phyloP scores from a whole-genome alignment of 2,797 vertebrate genomes.

The Pseudotriccus pelzelni region DNA sequence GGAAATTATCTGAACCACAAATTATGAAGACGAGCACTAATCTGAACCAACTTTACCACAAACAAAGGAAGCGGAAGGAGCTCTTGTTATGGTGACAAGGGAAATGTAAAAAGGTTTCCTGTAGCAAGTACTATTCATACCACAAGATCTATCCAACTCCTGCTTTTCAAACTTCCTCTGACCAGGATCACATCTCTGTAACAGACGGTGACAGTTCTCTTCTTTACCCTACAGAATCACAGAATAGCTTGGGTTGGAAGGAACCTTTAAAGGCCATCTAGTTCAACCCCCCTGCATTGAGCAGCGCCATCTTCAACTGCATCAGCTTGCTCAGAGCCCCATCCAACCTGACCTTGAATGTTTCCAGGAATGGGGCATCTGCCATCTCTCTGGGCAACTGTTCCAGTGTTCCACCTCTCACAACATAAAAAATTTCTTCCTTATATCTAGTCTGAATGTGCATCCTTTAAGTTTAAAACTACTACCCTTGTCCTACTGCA shows the following conservation, averaged over 20 bases:
- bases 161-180: neutral
- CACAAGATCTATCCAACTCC: neutral
- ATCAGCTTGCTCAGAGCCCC: neutral
- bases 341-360: neutral
- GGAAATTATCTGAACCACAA: slow-evolving; percentile 5
- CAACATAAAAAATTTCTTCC: neutral
- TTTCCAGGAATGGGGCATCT: neutral
- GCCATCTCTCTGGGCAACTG: neutral
- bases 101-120: neutral
- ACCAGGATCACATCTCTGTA: neutral
- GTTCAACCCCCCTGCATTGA: neutral
- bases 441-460: neutral
- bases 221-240: neutral
- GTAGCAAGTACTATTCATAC: neutral
- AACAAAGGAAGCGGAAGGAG: neutral
- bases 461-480: neutral
- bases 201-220: neutral
- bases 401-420: neutral
- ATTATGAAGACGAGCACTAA: neutral
- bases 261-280: no score
- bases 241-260: neutral
- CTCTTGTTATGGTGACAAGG: neutral
- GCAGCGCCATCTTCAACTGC: neutral
- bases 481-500: neutral
- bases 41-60: neutral